Base-by-base conservation (phyloP, 2,888 invertebrate genomes). In the Lagria hirta region DNA sequence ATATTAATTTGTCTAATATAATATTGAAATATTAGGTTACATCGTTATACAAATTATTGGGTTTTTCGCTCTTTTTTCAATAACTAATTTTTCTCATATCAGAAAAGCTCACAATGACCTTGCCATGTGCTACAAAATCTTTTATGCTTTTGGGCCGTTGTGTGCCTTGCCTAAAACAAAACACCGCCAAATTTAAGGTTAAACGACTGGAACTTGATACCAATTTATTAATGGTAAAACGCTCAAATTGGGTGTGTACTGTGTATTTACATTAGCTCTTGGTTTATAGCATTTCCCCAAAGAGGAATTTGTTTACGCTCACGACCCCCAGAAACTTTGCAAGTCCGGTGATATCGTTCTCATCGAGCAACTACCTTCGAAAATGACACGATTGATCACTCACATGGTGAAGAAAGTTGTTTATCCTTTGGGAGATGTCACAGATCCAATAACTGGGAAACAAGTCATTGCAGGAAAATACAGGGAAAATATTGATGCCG, bases 321-420 rank as follows among this genome's bases (percentile, higher is more conserved):
- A 86, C 62, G 92, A 93, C 74, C 88, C 89, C 0, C 66, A 83
- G 1, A 83, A 84, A 57, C 61, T 77, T 28, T 89, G 88, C 64
- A 89, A 89, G 72, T 79, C 83, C 5, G 92, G 92, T 1, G 93
- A 93, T 62, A 75, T 88, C 27, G 90, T 90, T 3, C 73, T 93
- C 7, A 83, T 92, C 52, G 79, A 88, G 66, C 79, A 81, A 53
- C 68, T 92, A 30, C 83, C 86, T 2, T 72, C 82, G 43, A 86
- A 83, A 67, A 60, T 88, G 49, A 87, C 89, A 0, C 81, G 83
- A 46, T 70, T 88, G 1, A 84, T 93, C 5, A 85, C 87, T 4
- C 91, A 92, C 63, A 78, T 82, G 73, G 82, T 93, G 0, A 76
- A 86, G 60, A 81, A 90, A 66, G 79, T 92, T 3, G 78, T 93